A percentile compares a stretch with the other conserved stretches of the same genome.
Evolutionary conservation across 2,888 invertebrate species (phyloP).

Genomic region (Drosophila testacea): DNA sequence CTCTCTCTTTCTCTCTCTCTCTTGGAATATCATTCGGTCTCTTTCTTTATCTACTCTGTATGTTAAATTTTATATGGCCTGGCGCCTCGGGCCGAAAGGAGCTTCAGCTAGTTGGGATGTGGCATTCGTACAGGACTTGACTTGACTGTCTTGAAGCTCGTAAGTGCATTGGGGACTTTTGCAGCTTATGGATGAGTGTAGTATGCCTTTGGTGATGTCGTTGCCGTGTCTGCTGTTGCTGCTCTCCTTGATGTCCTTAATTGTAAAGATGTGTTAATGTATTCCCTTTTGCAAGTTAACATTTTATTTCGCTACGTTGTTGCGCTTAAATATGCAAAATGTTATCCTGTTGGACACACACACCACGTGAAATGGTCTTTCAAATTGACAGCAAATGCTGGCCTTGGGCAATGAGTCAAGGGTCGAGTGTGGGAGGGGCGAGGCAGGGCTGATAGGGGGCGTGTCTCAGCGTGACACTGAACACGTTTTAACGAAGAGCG

Average conservation of each 20-base stretch:
- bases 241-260: constrained; percentile 57
- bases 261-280: constrained; percentile 82
- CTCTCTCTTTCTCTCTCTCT: not conserved
- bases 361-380: constrained; percentile 48
- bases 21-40: not conserved
- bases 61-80: constrained; percentile 59
- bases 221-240: constrained; percentile 3
- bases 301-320: constrained; percentile 68
- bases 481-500: constrained; percentile 69
- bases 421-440: too few species aligned
- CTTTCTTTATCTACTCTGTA: constrained; percentile 30
- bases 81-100: constrained; percentile 25
- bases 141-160: constrained; percentile 45
- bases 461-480: constrained; percentile 66
- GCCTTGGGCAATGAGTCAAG: constrained; percentile 20
- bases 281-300: constrained; percentile 72
- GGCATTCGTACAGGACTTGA: constrained; percentile 2
- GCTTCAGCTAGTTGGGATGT: constrained; percentile 18
- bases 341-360: constrained; percentile 42
- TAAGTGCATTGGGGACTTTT: constrained; percentile 72
- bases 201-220: not conserved
- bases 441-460: not conserved
- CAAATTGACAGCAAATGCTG: constrained; percentile 51
- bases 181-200: constrained; percentile 14
- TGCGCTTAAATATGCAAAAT: constrained; percentile 67